Base-by-base conservation (phyloP, 2,113 vertebrate species). In the Psilopsiagon aymara region DNA sequence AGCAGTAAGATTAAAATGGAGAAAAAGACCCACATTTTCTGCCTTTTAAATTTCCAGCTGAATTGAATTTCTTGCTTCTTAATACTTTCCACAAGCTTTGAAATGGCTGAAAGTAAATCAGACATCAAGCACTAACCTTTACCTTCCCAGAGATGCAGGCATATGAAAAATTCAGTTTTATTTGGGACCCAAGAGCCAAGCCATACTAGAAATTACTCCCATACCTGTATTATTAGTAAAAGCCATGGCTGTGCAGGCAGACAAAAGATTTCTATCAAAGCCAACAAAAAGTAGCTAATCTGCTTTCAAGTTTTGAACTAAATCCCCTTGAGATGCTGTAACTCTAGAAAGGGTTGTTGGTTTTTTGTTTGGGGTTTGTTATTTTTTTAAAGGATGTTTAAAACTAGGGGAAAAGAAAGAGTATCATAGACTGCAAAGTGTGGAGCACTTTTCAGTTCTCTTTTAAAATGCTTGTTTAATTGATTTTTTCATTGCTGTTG, bases 401-500 rank as follows among this genome's bases (percentile, higher is more conserved):
- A 96, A 94, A 55, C 20, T 25, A 70, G 62, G 20, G 21, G 5
- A 13, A 23, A 52, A 43, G 29, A 51, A 5, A 44, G 31, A 67
- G 43, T 71, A 78, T 88, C 35, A 66, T 80, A 88, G 82, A 69
- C 67, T 80, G 76, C 8, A 78, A 90, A 96, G 71, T 43, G 47
- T 71, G 44, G 47, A 85, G 21, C 33, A 47, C 18, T 92, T 94
- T 86, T 74, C 57, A 89, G 23, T 55, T 95, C 33, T 92, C 41
- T 86, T 96, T 95, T 90, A 78, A 96, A 94, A 76, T 62, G 60
- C 73, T 92, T 86, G 78, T 88, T 95, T 96, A 97, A 96, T 95
- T 96, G 86, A 94, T 96, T 95, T 95, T 95, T 71, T 67, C 90
- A 46, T 91, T 90, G 79, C 43, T 95, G 63, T 84, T 93, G 73